phyloP scores from a whole-genome alignment of 2,113 vertebrate genomes.

The Piprites chloris region DNA sequence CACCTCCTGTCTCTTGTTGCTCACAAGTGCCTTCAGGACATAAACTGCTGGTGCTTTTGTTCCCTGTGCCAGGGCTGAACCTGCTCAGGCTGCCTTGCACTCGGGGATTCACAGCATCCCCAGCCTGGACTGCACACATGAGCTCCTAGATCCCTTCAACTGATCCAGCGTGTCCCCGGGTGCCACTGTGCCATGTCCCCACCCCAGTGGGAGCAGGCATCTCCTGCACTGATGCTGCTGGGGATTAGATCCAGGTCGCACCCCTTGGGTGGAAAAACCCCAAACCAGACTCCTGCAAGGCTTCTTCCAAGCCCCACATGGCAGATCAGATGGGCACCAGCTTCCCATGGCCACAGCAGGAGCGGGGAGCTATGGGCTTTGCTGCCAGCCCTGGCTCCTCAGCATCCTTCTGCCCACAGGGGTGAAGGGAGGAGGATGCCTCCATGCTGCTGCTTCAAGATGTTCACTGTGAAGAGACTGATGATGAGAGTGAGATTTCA shows the following conservation, averaged over 20 bases:
- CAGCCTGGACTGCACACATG: background rate
- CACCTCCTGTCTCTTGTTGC: background rate
- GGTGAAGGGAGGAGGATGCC: background rate
- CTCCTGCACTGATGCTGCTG: background rate
- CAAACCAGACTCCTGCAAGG: accelerated
- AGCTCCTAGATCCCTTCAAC: background rate
- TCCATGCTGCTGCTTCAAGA: background rate
- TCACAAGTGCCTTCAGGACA: accelerated
- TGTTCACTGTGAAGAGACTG: background rate
- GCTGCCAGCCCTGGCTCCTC: background rate
- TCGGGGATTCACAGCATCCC: background rate
- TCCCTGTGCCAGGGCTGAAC: background rate
- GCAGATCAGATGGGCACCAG: background rate
- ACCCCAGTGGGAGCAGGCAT: background rate
- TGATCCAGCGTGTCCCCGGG: background rate
- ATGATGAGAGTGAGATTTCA: background rate
- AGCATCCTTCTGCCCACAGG: background rate
- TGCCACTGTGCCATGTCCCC: background rate
- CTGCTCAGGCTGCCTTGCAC: background rate
- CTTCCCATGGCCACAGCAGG: background rate
- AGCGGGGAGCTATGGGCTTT: accelerated
- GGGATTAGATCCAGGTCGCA: background rate
- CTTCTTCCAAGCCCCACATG: background rate
- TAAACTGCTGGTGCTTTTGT: background rate
- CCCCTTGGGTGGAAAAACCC: background rate